These are phyloP conservation scores for Clarias macrocephalus DNA, from an alignment of 2,113 vertebrate genomes.

Conservation along the genomic window DNA sequence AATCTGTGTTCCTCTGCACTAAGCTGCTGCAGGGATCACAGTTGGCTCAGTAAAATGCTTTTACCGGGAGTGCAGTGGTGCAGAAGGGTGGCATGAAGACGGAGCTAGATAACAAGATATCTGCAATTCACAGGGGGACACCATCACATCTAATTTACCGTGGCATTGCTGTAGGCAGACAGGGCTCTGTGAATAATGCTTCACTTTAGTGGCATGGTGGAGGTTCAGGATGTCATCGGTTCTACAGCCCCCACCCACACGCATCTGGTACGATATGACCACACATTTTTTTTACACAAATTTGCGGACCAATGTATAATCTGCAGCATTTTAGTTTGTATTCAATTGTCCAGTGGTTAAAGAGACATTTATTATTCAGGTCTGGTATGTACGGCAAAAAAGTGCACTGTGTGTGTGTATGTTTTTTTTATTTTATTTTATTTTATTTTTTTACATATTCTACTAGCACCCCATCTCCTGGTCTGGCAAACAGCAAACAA, in stretches of 20 bases:
- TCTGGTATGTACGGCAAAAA: conserved; percentile 3
- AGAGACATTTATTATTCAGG: background rate
- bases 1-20: conserved; percentile 48
- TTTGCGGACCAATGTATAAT: background rate
- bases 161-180: conserved; percentile 3
- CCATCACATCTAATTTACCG: conserved; percentile 41
- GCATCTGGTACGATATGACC: background rate
- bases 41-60: conserved; percentile 35
- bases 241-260: background rate
- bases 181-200: conserved; percentile 32
- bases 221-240: background rate
- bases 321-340: background rate
- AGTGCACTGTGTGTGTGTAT: background rate
- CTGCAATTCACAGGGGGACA: conserved; percentile 42
- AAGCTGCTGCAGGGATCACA: conserved; percentile 40
- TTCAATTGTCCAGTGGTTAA: background rate
- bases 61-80: conserved; percentile 30
- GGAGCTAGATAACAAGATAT: conserved; percentile 49
- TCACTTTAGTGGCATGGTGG: background rate
- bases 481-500: conserved; percentile 40
- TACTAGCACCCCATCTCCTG: conserved; percentile 25
- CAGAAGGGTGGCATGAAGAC: conserved; percentile 33
- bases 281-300: background rate
- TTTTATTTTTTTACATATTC: conserved; percentile 2
- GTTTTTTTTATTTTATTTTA: background rate